phyloP scores from a whole-genome alignment of 1,140 invertebrate genomes.

The Lanistes nyassanus region DNA sequence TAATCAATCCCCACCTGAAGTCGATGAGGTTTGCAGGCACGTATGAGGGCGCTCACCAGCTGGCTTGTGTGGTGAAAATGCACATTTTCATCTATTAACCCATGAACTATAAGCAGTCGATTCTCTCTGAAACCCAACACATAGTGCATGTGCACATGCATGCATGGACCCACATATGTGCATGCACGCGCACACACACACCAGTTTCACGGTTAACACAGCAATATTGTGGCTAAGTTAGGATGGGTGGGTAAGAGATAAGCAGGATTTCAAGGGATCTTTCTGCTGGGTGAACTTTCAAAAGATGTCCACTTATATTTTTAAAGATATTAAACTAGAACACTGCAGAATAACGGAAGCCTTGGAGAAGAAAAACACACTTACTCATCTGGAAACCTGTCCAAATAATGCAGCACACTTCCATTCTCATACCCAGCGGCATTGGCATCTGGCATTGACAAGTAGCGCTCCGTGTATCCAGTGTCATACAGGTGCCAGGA shows the following conservation, averaged over 20 bases:
- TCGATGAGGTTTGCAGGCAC: conserved; percentile 91
- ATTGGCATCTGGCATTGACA: conserved; percentile 90
- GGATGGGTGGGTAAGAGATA: too few species aligned
- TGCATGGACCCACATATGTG: neutral
- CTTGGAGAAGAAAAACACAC: conserved; percentile 11
- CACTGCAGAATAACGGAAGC: neutral
- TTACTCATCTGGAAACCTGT: conserved; percentile 63
- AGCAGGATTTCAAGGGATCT: neutral
- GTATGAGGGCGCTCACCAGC: conserved; percentile 78
- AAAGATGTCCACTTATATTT: neutral
- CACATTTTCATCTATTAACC: conserved; percentile 99
- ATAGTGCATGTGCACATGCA: neutral
- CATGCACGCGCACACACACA: neutral
- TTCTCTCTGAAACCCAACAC: conserved; percentile 77
- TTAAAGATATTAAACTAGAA: neutral
- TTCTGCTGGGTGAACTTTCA: neutral
- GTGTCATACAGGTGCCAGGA: conserved; percentile 94
- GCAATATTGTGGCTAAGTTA: too few species aligned
- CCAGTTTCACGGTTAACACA: neutral
- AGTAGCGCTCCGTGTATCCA: conserved; percentile 94
- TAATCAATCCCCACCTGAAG: conserved; percentile 75
- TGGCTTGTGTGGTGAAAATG: conserved; percentile 96
- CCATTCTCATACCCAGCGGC: conserved; percentile 78
- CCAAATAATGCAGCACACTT: conserved; percentile 58
- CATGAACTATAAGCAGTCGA: conserved; percentile 95